These are phyloP conservation scores for Alosa alosa DNA, from an alignment of 2,113 vertebrate genomes.

Conservation along the genomic window DNA sequence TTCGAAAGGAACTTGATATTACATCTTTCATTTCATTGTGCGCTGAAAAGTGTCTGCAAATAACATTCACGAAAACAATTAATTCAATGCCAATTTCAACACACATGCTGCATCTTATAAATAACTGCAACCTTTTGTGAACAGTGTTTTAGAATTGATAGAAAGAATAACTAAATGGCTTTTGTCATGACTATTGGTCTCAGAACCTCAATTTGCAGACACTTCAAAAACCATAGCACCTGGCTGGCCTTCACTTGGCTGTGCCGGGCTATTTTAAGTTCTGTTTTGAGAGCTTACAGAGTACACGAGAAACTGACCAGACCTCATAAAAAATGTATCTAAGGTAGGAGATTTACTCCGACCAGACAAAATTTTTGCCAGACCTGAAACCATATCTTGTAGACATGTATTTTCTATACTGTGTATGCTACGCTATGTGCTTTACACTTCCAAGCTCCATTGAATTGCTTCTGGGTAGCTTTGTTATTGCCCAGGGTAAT, in stretches of 20 bases:
- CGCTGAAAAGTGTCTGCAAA: neutral
- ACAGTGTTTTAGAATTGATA: neutral
- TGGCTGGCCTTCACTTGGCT: neutral
- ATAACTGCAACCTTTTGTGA: neutral
- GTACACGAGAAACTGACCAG: neutral
- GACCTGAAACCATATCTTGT: no score
- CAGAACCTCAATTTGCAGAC: neutral
- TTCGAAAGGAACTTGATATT: neutral
- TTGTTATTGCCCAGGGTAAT: neutral
- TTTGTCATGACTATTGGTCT: neutral
- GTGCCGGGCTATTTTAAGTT: neutral
- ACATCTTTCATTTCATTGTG: neutral
- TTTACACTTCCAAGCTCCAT: no score
- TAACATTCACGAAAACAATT: neutral
- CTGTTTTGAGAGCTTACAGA: neutral
- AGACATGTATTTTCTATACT: no score
- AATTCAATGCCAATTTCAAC: neutral
- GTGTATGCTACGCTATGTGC: no score
- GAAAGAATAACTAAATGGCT: neutral
- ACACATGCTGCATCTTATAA: neutral
- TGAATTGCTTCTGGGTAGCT: neutral
- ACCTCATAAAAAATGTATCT: no score
- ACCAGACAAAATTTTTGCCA: no score
- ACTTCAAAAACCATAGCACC: neutral
- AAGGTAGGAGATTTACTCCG: no score